Evolutionary conservation across 2,888 invertebrate genomes (phyloP), one percentile per base, ranked within the genome.

Genomic region (Mimas tiliae): DNA sequence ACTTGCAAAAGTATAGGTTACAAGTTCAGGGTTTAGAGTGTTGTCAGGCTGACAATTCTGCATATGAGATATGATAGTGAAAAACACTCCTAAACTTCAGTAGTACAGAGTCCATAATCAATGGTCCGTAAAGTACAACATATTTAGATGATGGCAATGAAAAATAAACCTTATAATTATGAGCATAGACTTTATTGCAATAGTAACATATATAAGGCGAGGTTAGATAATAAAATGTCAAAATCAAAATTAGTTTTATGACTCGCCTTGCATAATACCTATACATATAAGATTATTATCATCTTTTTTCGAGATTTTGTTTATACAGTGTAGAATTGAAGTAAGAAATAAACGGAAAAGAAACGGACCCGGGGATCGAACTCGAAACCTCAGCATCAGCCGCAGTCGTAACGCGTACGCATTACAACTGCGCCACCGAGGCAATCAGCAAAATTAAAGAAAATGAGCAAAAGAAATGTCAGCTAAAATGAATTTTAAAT

Each of bases 1-100:
- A 42, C 7, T 58, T 58, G 42, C 58, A 58, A 38, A 58, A 12
- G 6, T 19, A 58, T 58, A 58, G 58, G 58, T 58, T 58, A 58
- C 58, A 58, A 58, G 58, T 58, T 58, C 58, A 58, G 16, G 58
- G 58, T 19, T 42, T 19, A 0, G 6, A 34, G 19, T 58, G 19
- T 6, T 38, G 19, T 42, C 16, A 19, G 38, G 42, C 9, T 58
- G 33, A 9, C 16, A 58, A 11, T 58, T 8, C 12, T 55, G 34
- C 34, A 34, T 53, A 33, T 34, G 3, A 14, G 45, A 45, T 45
- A 1, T 14, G 12, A 9, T 50, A 19, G 11, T 50, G 19, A 9
- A 50, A 48, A 50, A 50, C 0, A 50, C 8, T 19, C 16, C 50
- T 19, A 19, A 50, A 19, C 16, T 19, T 50, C 3, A 2, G 9